These are phyloP conservation scores for Drosophila fungiperda DNA, from an alignment of 2,888 invertebrate genomes.

Conservation along the genomic window DNA sequence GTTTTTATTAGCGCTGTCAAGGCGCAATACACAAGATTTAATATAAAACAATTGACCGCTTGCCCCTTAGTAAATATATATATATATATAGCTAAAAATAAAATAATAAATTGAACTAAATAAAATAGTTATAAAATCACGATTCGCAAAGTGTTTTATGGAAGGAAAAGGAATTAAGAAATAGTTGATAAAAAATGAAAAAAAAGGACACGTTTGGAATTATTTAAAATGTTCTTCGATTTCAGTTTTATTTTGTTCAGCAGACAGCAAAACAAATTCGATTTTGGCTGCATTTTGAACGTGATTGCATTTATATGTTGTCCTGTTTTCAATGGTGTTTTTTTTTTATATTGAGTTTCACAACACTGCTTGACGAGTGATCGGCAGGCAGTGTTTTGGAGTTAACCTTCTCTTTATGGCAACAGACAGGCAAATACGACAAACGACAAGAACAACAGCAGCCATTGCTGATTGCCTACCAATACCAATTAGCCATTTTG, in stretches of 20 bases:
- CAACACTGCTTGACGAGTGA: constrained; percentile 43
- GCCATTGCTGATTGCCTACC: constrained; percentile 67
- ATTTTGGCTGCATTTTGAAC: background rate
- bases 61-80: constrained; percentile 42
- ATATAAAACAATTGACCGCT: constrained; percentile 62
- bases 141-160: background rate
- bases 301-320: constrained; percentile 3
- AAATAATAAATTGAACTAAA: background rate
- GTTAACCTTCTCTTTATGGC: constrained; percentile 50
- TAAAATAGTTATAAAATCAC: background rate
- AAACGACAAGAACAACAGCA: constrained; percentile 35
- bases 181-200: background rate
- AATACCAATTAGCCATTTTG: constrained; percentile 81
- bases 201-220: background rate
- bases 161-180: background rate
- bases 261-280: background rate
- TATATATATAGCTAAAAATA: constrained; percentile 23
- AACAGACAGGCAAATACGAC: constrained; percentile 40
- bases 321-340: constrained; percentile 1
- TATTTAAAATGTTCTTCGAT: background rate
- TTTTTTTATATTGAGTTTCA: constrained; percentile 13
- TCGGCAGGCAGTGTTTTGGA: constrained; percentile 28
- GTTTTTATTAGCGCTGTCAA: constrained; percentile 24
- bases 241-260: background rate
- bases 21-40: constrained; percentile 55